These are phyloP conservation scores for Suricata suricatta DNA, from an alignment of 2,113 vertebrate genomes.

Conservation along the genomic window DNA sequence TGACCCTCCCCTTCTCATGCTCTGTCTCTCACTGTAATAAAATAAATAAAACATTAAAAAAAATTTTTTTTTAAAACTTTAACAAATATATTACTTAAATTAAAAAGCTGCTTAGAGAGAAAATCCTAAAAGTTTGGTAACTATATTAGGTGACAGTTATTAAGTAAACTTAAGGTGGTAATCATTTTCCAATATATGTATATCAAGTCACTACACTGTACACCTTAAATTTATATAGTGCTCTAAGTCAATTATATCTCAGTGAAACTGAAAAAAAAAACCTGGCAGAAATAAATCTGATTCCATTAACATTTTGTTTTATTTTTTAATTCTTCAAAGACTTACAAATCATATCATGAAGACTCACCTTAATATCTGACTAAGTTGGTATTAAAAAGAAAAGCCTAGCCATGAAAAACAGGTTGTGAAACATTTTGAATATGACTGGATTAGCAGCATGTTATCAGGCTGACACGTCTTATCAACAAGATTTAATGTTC, in stretches of 20 bases:
- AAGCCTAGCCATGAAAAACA: neutral
- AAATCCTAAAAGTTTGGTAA: neutral
- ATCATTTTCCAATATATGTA: neutral
- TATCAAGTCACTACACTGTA: neutral
- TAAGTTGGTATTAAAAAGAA: neutral
- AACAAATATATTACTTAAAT: too few species aligned
- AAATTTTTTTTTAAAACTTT: too few species aligned
- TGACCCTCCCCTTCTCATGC: too few species aligned
- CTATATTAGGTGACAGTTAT: neutral
- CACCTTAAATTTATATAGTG: neutral
- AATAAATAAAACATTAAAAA: too few species aligned
- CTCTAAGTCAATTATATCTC: neutral
- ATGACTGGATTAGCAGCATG: neutral
- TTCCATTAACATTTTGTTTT: conserved; percentile 66
- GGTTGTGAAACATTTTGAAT: conserved; percentile 15
- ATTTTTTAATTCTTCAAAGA: conserved; percentile 67
- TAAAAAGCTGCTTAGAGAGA: neutral
- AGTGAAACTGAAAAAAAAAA: neutral
- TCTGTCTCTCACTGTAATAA: too few species aligned
- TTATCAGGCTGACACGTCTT: neutral
- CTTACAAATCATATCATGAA: conserved; percentile 47
- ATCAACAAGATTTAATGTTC: neutral
- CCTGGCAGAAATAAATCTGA: conserved; percentile 66
- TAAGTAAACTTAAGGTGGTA: neutral
- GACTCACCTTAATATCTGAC: conserved; percentile 18